Conservation (phyloP, 1,140 invertebrate species). For the Anadara kagoshimensis region DNA sequence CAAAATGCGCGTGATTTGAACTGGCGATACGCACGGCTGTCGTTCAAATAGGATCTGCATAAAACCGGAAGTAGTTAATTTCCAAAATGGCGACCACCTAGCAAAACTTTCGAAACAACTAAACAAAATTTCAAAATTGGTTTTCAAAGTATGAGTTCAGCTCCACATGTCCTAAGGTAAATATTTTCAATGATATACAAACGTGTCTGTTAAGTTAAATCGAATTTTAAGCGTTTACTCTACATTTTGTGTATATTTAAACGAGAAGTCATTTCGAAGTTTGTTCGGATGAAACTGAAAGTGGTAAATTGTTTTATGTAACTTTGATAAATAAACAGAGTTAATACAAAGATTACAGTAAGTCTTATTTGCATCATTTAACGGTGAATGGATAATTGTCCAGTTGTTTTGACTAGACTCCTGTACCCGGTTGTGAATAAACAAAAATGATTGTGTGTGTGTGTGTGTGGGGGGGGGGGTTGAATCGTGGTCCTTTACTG, state of each 20-base stretch:
- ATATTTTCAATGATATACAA: neutral
- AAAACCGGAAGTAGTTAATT: constrained; percentile 17
- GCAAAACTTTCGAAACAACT: constrained; percentile 7
- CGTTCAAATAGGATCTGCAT: no score
- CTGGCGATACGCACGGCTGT: no score
- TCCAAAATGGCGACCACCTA: constrained; percentile 22
- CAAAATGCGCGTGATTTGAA: no score
- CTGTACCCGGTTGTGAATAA: no score
- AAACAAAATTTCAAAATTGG: neutral
- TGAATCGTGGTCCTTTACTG: no score
- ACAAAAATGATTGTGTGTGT: no score
- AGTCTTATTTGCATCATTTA: no score
- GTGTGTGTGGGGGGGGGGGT: no score
- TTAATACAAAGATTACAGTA: constrained; percentile 1
- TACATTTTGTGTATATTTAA: neutral
- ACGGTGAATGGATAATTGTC: no score
- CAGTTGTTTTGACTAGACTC: no score
- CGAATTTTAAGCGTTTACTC: neutral
- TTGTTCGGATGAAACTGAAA: neutral
- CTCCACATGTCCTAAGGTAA: constrained; percentile 61
- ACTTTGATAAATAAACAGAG: neutral
- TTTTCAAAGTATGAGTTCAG: constrained; percentile 58
- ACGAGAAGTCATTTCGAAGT: neutral
- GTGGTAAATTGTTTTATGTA: neutral
- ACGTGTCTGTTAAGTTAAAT: neutral